phyloP scores from a whole-genome alignment of 2,888 invertebrate genomes.

The Dichetophora obliterata region DNA sequence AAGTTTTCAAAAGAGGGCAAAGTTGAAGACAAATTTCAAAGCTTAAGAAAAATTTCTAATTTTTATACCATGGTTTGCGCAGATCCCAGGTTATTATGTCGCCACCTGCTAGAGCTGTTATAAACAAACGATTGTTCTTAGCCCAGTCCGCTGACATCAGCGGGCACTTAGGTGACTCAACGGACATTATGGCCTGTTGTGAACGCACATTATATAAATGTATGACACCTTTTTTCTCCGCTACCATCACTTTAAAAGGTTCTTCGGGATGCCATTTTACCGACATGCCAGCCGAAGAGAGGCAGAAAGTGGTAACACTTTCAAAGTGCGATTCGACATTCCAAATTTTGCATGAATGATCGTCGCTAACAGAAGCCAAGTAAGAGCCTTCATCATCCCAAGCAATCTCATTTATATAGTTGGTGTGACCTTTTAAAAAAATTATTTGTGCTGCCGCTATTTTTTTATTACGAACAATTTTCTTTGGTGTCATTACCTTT shows the following conservation, averaged over 20 bases:
- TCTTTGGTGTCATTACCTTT: conserved; percentile 57
- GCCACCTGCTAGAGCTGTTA: conserved; percentile 77
- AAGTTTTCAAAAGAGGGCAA: conserved; percentile 64
- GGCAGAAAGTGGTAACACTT: conserved; percentile 73
- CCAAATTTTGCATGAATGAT: conserved; percentile 82
- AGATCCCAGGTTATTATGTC: conserved; percentile 80
- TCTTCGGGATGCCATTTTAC: conserved; percentile 81
- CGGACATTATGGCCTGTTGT: conserved; percentile 76
- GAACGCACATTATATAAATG: conserved; percentile 80
- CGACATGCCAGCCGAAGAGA: conserved; percentile 77
- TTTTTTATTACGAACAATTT: background rate
- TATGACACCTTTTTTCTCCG: conserved; percentile 81
- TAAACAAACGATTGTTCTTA: conserved; percentile 72
- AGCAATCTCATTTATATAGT: conserved; percentile 78
- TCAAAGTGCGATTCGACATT: conserved; percentile 70
- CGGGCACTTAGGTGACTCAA: conserved; percentile 75
- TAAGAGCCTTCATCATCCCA: conserved; percentile 79
- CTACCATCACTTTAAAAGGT: conserved; percentile 79
- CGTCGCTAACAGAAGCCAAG: conserved; percentile 83
- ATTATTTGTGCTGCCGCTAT: conserved; percentile 53
- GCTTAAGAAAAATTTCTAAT: background rate
- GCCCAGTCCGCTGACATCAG: conserved; percentile 81
- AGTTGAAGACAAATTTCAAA: conserved; percentile 48
- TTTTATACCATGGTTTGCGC: conserved; percentile 74
- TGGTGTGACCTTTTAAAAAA: conserved; percentile 72